Evolutionary conservation across 2,113 vertebrate genomes (phyloP).

Genomic region (Dicerorhinus sumatrensis): DNA sequence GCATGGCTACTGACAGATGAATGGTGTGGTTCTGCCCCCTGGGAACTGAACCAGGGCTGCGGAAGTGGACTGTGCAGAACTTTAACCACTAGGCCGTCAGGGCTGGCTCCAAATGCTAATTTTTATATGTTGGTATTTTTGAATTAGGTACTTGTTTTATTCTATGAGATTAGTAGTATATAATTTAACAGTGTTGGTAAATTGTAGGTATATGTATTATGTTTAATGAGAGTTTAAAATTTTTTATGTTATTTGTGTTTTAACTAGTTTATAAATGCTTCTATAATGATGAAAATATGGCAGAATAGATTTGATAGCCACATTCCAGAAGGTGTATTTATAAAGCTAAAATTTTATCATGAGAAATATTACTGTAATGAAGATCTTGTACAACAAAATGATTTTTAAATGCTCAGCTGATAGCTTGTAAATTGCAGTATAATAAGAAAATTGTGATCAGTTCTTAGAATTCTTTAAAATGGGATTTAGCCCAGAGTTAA

Average conservation of each 20-base stretch:
- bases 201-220: background rate
- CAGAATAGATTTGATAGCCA: background rate
- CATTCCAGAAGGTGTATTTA: background rate
- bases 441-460: background rate
- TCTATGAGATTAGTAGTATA: background rate
- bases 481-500: slow-evolving; percentile 7
- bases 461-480: slow-evolving; percentile 27
- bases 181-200: slow-evolving; percentile 36
- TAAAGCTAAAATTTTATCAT: slow-evolving; percentile 18
- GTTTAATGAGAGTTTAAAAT: background rate
- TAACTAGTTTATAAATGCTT: slow-evolving; percentile 10
- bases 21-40: too few relatives aligned
- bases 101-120: background rate
- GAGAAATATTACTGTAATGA: background rate
- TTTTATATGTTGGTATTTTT: slow-evolving; percentile 57
- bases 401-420: slow-evolving; percentile 43
- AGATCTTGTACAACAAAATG: background rate
- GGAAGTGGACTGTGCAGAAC: too few relatives aligned
- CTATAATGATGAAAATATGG: slow-evolving; percentile 45
- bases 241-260: slow-evolving; percentile 22
- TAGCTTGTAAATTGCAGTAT: background rate
- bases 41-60: too few relatives aligned
- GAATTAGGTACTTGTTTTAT: slow-evolving; percentile 18
- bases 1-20: too few relatives aligned
- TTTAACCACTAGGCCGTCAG: too few relatives aligned